Base-by-base conservation (phyloP, 2,113 vertebrate species). In the Mellivora capensis region DNA sequence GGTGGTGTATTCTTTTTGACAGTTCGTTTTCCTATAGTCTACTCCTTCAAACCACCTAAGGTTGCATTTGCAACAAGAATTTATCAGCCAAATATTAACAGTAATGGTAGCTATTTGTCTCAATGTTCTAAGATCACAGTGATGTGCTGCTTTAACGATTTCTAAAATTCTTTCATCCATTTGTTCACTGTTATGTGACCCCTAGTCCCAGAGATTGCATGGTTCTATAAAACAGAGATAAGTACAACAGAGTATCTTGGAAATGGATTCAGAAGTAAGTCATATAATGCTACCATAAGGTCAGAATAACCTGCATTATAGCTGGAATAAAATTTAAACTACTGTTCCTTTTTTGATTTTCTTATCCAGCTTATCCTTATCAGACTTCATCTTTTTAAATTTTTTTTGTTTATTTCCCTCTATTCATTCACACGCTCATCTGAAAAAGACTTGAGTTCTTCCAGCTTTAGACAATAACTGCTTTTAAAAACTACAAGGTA, bases 241-340 rank as follows among this genome's bases (percentile, higher is more conserved):
- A 76, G 99, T 99, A 99, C 99, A 99, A 99, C 99, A 99, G 99
- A 99, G 99, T 99, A 99, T 99, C 99, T 99, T 99, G 99, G 99
- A 99, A 99, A 99, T 99, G 99, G 99, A 99, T 99, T 99, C 99
- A 99, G 99, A 99, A 99, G 99, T 99, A 99, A 98, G 99, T 99
- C 99, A 99, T 99, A 99, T 99, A 99, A 99, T 99, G 98, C 98
- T 99, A 98, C 99, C 98, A 98, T 99, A 98, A 99, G 99, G 98
- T 99, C 99, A 99, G 98, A 99, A 99, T 99, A 99, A 98, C 99
- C 98, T 98, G 98, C 98, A 99, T 99, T 99, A 99, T 99, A 99
- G 99, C 99, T 99, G 99, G 99, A 99, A 99, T 98, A 99, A 99
- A 99, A 99, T 99, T 99, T 99, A 99, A 99, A 99, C 99, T 99